A percentile compares a stretch with the other conserved stretches of the same genome.
Evolutionary conservation across 2,888 invertebrate species (phyloP).

Genomic region (Agriotes lineatus): DNA sequence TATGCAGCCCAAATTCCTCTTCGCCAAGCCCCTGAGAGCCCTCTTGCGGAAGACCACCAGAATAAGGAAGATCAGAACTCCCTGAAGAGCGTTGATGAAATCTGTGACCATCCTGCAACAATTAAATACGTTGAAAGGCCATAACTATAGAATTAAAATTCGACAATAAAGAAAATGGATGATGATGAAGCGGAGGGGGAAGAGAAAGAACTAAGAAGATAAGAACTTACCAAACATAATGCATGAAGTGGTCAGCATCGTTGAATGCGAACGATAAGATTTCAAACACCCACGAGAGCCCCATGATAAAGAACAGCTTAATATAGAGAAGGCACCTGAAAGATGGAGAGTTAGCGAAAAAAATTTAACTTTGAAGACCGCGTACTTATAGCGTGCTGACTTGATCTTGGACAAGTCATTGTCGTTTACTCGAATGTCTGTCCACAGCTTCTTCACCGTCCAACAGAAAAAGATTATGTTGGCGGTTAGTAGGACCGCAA

Average conservation of each 20-base stretch:
- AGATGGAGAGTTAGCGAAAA: background rate
- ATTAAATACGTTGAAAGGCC: no score
- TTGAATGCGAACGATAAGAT: conserved; percentile 66
- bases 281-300: conserved; percentile 80
- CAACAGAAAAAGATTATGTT: conserved; percentile 73
- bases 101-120: conserved; percentile 72
- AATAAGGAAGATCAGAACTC: conserved; percentile 72
- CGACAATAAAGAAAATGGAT: no score
- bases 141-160: no score
- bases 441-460: conserved; percentile 72
- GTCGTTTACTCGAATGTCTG: conserved; percentile 61
- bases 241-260: conserved; percentile 48
- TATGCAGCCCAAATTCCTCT: conserved; percentile 58
- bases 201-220: no score
- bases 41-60: conserved; percentile 71
- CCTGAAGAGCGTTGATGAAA: conserved; percentile 73
- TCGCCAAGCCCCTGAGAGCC: conserved; percentile 68
- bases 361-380: background rate
- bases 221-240: conserved; percentile 59
- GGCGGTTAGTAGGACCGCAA: conserved; percentile 69
- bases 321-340: conserved; percentile 73
- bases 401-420: conserved; percentile 68
- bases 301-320: conserved; percentile 78
- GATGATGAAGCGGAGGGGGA: no score
- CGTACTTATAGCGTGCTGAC: conserved; percentile 72